Conservation (phyloP, 2,888 invertebrate species). For the Capitulum mitella region DNA sequence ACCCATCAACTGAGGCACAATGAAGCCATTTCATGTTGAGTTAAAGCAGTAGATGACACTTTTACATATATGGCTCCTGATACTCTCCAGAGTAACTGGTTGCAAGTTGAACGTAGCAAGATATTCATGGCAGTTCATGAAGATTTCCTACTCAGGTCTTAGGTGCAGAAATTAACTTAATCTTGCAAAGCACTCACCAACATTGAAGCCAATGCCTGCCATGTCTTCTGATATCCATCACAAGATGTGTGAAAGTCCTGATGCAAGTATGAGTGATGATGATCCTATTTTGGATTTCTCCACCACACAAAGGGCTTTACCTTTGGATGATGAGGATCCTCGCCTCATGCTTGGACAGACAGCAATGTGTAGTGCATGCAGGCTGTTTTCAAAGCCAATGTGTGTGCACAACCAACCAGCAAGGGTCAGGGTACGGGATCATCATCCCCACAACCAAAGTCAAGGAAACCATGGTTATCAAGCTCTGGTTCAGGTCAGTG, state of each 20-base stretch:
- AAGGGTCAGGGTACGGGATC: not conserved
- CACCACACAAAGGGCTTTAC: not conserved
- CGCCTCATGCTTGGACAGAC: not conserved
- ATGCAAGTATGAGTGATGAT: not conserved
- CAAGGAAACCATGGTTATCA: not conserved
- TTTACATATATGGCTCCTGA: too few relatives aligned
- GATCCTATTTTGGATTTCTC: not conserved
- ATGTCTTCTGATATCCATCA: not conserved
- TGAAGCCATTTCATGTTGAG: too few relatives aligned
- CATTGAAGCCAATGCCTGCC: too few relatives aligned
- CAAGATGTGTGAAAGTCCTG: not conserved
- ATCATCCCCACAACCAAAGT: not conserved
- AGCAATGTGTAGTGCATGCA: not conserved
- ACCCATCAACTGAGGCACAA: too few relatives aligned
- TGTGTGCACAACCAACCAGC: not conserved
- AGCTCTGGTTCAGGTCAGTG: not conserved
- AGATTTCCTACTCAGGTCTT: too few relatives aligned
- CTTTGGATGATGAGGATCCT: not conserved
- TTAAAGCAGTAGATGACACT: too few relatives aligned
- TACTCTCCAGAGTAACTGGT: too few relatives aligned
- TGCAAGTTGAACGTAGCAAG: too few relatives aligned
- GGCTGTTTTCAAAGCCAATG: slow-evolving; percentile 6
- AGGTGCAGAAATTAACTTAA: too few relatives aligned
- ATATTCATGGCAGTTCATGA: too few relatives aligned
- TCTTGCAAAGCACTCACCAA: too few relatives aligned